phyloP scores from a whole-genome alignment of 1,140 invertebrate species.

The Pararge aegeria region DNA sequence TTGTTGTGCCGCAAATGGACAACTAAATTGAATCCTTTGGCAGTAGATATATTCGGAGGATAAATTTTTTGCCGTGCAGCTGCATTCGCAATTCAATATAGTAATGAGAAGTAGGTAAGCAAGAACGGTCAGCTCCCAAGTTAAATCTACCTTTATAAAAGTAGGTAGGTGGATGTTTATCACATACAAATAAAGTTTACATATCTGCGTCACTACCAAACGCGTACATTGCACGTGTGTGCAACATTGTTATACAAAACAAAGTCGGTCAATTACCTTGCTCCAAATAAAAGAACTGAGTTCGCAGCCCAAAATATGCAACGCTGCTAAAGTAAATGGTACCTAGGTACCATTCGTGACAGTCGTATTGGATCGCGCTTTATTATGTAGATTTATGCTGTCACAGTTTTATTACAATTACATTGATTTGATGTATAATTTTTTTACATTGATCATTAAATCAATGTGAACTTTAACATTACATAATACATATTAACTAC shows the following conservation, averaged over 20 bases:
- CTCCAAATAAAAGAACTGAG: slow-evolving; percentile 45
- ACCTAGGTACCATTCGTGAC: slow-evolving; percentile 30
- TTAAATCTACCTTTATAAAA: background rate
- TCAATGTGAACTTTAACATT: no score
- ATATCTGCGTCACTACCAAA: slow-evolving; percentile 15
- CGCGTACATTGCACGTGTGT: slow-evolving; percentile 23
- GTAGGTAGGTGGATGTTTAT: background rate
- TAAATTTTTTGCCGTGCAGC: no score
- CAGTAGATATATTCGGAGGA: no score
- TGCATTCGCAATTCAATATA: no score
- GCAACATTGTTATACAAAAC: slow-evolving; percentile 34
- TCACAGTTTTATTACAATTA: background rate
- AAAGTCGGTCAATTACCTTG: slow-evolving; percentile 47
- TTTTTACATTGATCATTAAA: no score
- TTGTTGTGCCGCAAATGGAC: no score
- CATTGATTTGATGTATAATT: background rate
- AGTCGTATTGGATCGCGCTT: slow-evolving; percentile 12
- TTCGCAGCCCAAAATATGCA: slow-evolving; percentile 45
- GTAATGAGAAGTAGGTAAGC: no score
- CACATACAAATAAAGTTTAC: background rate
- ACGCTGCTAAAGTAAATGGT: slow-evolving; percentile 18
- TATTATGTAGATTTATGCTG: slow-evolving; percentile 4
- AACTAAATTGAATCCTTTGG: no score
- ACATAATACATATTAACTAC: no score
- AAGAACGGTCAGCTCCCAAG: no score